These are phyloP conservation scores for Camponotus pennsylvanicus DNA, from an alignment of 1,140 invertebrate species.

Conservation along the genomic window DNA sequence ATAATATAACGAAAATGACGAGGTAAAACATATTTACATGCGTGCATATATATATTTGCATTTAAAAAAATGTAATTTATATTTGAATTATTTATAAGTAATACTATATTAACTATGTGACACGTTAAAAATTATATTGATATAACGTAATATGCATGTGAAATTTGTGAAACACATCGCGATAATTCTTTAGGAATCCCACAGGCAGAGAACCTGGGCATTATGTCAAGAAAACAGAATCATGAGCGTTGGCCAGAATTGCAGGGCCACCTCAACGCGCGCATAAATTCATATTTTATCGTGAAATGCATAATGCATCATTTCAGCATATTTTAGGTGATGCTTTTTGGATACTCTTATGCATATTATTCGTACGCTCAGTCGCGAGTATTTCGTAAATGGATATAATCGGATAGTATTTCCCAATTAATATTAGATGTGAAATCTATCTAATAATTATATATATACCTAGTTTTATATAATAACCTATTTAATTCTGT, in stretches of 20 bases:
- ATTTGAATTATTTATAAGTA: slow-evolving; percentile 42
- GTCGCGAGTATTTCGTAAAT: slow-evolving; percentile 35
- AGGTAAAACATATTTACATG: slow-evolving; percentile 24
- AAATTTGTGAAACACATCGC: slow-evolving; percentile 3
- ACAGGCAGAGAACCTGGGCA: slow-evolving; percentile 14
- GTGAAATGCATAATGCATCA: slow-evolving; percentile 73
- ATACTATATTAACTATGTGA: slow-evolving; percentile 27
- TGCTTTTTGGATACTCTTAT: slow-evolving; percentile 67
- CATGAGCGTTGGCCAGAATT: slow-evolving; percentile 36
- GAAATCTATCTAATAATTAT: background rate
- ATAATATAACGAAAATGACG: slow-evolving; percentile 48
- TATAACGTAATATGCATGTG: slow-evolving; percentile 22
- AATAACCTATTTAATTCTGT: background rate
- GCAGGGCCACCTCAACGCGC: slow-evolving; percentile 63
- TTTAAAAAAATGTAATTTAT: slow-evolving; percentile 48
- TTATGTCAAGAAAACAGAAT: slow-evolving; percentile 63
- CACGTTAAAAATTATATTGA: slow-evolving; percentile 27
- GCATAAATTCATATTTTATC: slow-evolving; percentile 76
- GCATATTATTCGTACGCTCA: slow-evolving; percentile 62
- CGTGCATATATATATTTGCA: slow-evolving; percentile 13
- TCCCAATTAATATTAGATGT: background rate
- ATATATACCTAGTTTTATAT: no score
- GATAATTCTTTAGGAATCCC: slow-evolving; percentile 41
- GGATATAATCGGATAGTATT: slow-evolving; percentile 10
- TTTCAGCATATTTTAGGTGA: slow-evolving; percentile 70